Conservation (phyloP, 1,140 invertebrate species). For the Ruditapes philippinarum region DNA sequence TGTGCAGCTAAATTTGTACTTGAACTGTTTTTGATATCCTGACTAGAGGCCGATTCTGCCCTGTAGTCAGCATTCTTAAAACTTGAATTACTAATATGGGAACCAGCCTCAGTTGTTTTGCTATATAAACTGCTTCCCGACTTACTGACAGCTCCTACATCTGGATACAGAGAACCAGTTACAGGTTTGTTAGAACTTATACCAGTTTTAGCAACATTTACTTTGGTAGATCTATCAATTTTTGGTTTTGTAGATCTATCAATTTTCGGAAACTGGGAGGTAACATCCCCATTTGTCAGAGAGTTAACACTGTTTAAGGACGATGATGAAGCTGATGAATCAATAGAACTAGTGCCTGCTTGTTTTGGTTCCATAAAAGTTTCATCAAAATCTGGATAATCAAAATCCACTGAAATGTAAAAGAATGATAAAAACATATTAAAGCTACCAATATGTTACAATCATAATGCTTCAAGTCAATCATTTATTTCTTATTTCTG, state of each 20-base stretch:
- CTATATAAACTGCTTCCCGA: constrained; percentile 12
- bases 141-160: constrained; percentile 18
- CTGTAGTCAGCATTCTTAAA: constrained; percentile 36
- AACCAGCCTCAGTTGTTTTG: background rate
- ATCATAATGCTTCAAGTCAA: too few relatives aligned
- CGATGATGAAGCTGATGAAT: constrained; percentile 47
- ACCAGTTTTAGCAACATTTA: background rate
- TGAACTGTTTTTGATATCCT: constrained; percentile 20
- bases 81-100: background rate
- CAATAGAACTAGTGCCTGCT: background rate
- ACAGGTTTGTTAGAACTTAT: background rate
- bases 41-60: background rate
- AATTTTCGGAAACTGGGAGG: constrained; percentile 69
- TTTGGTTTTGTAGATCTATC: constrained; percentile 80
- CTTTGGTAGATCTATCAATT: constrained; percentile 54
- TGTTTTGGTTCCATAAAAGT: constrained; percentile 60
- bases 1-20: background rate
- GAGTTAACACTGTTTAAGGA: background rate
- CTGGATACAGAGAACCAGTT: constrained; percentile 44
- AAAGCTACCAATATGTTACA: too few relatives aligned
- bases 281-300: constrained; percentile 26
- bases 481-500: too few relatives aligned
- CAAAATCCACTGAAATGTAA: constrained; percentile 84
- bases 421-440: too few relatives aligned
- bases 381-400: constrained; percentile 87